A percentile compares a stretch with the other conserved stretches of the same genome.
Evolutionary conservation across 2,888 invertebrate genomes (phyloP).

Genomic region (Cyclophora albipunctata): DNA sequence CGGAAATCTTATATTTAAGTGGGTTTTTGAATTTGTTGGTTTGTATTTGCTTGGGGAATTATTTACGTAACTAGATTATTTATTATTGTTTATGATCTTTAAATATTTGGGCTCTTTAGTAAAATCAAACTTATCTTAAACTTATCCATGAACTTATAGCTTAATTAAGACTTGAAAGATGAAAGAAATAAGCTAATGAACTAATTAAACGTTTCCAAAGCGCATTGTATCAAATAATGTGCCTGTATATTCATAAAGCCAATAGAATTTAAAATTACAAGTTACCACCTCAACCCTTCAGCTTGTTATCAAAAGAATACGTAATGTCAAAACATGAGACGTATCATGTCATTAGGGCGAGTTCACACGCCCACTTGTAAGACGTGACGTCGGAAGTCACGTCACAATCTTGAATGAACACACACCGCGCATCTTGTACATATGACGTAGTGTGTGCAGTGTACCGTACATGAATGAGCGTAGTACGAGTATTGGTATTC

Average conservation of each 20-base stretch:
- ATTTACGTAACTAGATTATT: too few species aligned
- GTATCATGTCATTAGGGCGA: constrained; percentile 41
- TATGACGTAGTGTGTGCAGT: constrained; percentile 39
- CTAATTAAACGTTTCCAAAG: too few species aligned
- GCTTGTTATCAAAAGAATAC: constrained; percentile 34
- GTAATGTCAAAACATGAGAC: constrained; percentile 54
- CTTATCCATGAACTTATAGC: too few species aligned
- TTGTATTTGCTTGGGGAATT: too few species aligned
- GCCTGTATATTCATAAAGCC: constrained; percentile 14
- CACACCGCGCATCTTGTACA: constrained; percentile 38
- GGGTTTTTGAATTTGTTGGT: too few species aligned
- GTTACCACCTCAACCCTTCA: constrained; percentile 47
- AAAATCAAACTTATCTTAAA: too few species aligned
- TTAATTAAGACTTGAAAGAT: too few species aligned
- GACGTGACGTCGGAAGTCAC: constrained; percentile 68
- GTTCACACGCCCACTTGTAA: constrained; percentile 64
- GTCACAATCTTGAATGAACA: constrained; percentile 63
- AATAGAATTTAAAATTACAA: constrained; percentile 36
- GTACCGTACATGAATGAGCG: constrained; percentile 36
- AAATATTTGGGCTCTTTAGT: too few species aligned
- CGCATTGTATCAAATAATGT: too few species aligned
- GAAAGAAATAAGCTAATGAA: too few species aligned
- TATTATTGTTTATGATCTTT: too few species aligned
- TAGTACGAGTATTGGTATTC: constrained; percentile 50
- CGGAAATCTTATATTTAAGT: constrained; percentile 19